Evolutionary conservation across 2,113 vertebrate species (phyloP).

Genomic region (Tretioscincus oriximinensis): DNA sequence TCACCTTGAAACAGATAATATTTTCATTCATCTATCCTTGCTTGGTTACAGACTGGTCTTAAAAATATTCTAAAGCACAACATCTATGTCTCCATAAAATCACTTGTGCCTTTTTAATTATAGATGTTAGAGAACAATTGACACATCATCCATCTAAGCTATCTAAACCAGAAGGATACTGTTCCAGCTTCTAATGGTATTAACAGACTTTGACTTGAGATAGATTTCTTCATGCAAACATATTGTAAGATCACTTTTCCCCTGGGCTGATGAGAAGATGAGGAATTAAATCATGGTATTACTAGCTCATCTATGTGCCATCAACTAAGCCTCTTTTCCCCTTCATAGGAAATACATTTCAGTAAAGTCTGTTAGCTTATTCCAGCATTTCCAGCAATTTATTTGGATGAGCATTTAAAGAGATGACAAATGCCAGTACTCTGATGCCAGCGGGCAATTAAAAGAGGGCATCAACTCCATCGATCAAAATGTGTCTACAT

Average conservation of each 20-base stretch:
- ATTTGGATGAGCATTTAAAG: constrained; percentile 26
- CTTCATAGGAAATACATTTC: constrained; percentile 37
- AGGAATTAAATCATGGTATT: constrained; percentile 40
- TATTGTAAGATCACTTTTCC: constrained; percentile 36
- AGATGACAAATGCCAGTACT: constrained; percentile 30
- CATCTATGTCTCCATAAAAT: background rate
- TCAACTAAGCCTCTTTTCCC: constrained; percentile 31
- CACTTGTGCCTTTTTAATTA: constrained; percentile 5
- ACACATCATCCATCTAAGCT: constrained; percentile 3
- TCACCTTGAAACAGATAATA: background rate
- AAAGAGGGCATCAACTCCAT: constrained; percentile 44
- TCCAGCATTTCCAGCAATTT: constrained; percentile 13
- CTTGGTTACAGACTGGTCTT: background rate
- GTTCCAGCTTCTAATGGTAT: background rate
- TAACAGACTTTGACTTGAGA: background rate
- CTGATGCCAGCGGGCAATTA: constrained; percentile 51
- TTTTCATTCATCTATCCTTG: background rate
- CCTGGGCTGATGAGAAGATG: constrained; percentile 31
- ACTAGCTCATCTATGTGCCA: constrained; percentile 23
- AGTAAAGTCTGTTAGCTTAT: constrained; percentile 34
- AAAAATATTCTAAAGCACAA: background rate
- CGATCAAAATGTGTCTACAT: constrained; percentile 40
- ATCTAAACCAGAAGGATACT: background rate
- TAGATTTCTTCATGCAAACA: background rate
- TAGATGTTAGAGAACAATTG: background rate